Percentiles rank a stretch among this genome's conserved stretches.
phyloP scores from a whole-genome alignment of 2,113 vertebrate species.

The Chloroceryle aenea region DNA sequence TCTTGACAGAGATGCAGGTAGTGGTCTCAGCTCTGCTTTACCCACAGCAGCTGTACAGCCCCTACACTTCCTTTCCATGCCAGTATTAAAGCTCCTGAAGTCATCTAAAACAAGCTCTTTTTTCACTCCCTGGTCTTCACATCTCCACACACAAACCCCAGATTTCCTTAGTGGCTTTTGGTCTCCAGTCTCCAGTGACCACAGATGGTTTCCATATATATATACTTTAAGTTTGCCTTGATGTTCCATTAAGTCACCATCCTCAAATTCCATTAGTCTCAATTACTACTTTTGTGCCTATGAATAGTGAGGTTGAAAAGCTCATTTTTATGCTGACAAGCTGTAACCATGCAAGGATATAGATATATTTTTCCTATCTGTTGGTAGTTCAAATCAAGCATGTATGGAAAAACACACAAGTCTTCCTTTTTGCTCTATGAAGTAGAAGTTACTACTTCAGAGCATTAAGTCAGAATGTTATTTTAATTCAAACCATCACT shows the following conservation, averaged over 20 bases:
- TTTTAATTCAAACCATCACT: not conserved
- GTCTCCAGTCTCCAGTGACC: not conserved
- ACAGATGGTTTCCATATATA: not conserved
- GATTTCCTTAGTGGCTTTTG: not conserved
- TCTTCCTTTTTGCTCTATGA: not conserved
- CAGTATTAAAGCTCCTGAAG: not conserved
- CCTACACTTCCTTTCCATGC: not conserved
- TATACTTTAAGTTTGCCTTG: not conserved
- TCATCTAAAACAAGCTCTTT: not conserved
- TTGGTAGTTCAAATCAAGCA: not conserved
- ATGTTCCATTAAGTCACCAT: not conserved
- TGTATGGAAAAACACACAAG: not conserved
- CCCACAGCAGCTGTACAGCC: not conserved
- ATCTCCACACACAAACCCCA: not conserved
- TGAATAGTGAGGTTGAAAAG: not conserved
- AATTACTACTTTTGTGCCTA: not conserved
- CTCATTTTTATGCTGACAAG: constrained; percentile 5
- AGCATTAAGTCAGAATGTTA: not conserved
- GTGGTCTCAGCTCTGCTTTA: not conserved
- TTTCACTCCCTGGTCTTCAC: not conserved
- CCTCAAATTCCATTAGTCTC: not conserved
- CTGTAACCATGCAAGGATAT: not conserved
- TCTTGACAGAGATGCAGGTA: no score
- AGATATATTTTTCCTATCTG: not conserved
- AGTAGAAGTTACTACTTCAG: not conserved